Base-by-base conservation (phyloP, 1,140 invertebrate species). In the Leptinotarsa texana region DNA sequence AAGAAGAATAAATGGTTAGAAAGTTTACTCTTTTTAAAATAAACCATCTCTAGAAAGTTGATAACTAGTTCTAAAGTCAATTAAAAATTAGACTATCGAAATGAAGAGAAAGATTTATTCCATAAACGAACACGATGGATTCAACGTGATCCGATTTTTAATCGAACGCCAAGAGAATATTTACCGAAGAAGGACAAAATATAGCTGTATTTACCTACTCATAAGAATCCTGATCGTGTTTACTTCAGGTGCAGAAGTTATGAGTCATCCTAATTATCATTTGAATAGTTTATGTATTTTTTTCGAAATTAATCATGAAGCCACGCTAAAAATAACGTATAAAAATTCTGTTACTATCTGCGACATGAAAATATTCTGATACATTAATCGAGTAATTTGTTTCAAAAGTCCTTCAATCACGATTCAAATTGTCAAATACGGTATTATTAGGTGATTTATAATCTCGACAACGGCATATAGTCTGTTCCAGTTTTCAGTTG, bases 371-470 rank as follows among this genome's bases (percentile, higher is more conserved):
- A 57, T 5, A 8, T 18, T 42, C 51, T 18, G n/a, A 57, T 17
- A 57, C 13, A 57, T 17, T 17, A 57, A 57, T 18, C 15, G 51
- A 57, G 51, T 8, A 57, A 57, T n/a, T 57, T 17, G 51, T 57
- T 57, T 57, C 5, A 18, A 57, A 57, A 57, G 13, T 3, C n/a
- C 51, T 15, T 57, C 8, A 57, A 57, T 18, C 51, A 17, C 51
- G n/a, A 15, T n/a, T 18, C 51, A n/a, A 66, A 66, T 66, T 24
- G 15, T 24, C 63, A 66, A 24, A 66, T 66, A 66, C 63, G 63
- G 63, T 21, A 22, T 66, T 21, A 66, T 66, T 1, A 66, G 63
- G 63, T 66, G 63, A 66, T 66, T 66, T 66, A 66, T 22, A 66
- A 33, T 66, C 63, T 15, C 27, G 27, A 33, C 63, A 66, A 66